A percentile compares a stretch with the other conserved stretches of the same genome.
Conservation (phyloP, 1,140 invertebrate genomes). For the Caenorhabditis remanei region DNA sequence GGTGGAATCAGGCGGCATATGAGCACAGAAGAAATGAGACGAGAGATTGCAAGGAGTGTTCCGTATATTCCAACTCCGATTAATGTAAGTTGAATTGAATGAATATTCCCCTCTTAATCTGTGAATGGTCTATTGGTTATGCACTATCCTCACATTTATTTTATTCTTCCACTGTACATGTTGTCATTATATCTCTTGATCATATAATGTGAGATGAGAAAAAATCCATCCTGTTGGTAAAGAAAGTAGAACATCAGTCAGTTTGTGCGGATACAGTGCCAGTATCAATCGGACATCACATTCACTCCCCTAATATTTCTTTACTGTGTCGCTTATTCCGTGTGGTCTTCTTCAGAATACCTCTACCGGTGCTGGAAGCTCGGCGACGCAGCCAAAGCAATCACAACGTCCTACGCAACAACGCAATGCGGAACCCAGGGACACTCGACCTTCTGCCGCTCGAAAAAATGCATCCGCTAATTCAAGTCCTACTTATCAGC, state of each 20-base stretch:
- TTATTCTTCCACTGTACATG: neutral
- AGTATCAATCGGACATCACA: neutral
- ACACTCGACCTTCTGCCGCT: too few species aligned
- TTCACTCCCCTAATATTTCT: neutral
- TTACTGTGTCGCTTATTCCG: conserved; percentile 16
- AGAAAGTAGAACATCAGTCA: neutral
- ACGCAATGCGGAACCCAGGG: neutral
- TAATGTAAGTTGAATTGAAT: neutral
- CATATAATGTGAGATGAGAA: neutral
- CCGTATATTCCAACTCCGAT: neutral
- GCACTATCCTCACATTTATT: conserved; percentile 2
- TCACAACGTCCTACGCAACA: neutral
- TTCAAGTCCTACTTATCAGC: too few species aligned
- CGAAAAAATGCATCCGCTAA: too few species aligned
- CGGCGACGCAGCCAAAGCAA: neutral
- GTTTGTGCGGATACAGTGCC: conserved; percentile 15
- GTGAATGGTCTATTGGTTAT: neutral
- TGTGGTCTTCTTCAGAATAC: conserved; percentile 32
- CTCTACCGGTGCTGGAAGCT: neutral
- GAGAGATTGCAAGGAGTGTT: neutral
- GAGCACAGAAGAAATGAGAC: neutral
- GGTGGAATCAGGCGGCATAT: neutral
- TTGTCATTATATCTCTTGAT: neutral
- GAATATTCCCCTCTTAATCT: neutral
- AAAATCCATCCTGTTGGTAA: too few species aligned